Conservation (phyloP, 2,113 vertebrate species). For the Xenopus borealis region DNA sequence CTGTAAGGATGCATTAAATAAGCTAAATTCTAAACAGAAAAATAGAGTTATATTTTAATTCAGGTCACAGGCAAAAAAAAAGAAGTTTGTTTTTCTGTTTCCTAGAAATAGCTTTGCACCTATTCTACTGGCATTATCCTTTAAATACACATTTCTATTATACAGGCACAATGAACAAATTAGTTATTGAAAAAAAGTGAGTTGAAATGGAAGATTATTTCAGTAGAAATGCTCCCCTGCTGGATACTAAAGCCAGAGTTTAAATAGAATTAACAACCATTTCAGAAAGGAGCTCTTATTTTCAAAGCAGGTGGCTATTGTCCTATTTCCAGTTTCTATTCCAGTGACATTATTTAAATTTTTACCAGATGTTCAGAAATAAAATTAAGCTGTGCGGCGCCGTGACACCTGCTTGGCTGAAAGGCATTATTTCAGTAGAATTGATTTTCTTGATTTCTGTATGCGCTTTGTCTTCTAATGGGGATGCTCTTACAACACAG, state of each 20-base stretch:
- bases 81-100: conserved; percentile 23
- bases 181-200: conserved; percentile 36
- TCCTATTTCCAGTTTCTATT: conserved; percentile 37
- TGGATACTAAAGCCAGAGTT: conserved; percentile 34
- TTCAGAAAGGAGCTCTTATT: conserved; percentile 40
- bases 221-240: conserved; percentile 35
- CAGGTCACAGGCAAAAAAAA: conserved; percentile 8
- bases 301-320: conserved; percentile 40
- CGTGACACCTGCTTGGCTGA: conserved; percentile 16
- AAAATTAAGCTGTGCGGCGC: conserved; percentile 32
- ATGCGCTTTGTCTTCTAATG: conserved; percentile 31
- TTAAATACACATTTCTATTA: conserved; percentile 44
- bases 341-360: conserved; percentile 42
- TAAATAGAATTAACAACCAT: conserved; percentile 34
- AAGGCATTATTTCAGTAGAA: conserved; percentile 18
- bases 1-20: too few species aligned
- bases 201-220: conserved; percentile 30
- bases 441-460: conserved; percentile 27
- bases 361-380: conserved; percentile 37
- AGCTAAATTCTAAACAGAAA: too few species aligned
- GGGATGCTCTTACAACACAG: conserved; percentile 32
- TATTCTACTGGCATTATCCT: conserved; percentile 36
- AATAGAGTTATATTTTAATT: background rate
- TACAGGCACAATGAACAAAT: conserved; percentile 41
- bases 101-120: conserved; percentile 40